A percentile compares a stretch with the other conserved stretches of the same genome.
These are phyloP conservation scores for Platypus cylindrus DNA, from an alignment of 2,888 invertebrate species.

Conservation along the genomic window DNA sequence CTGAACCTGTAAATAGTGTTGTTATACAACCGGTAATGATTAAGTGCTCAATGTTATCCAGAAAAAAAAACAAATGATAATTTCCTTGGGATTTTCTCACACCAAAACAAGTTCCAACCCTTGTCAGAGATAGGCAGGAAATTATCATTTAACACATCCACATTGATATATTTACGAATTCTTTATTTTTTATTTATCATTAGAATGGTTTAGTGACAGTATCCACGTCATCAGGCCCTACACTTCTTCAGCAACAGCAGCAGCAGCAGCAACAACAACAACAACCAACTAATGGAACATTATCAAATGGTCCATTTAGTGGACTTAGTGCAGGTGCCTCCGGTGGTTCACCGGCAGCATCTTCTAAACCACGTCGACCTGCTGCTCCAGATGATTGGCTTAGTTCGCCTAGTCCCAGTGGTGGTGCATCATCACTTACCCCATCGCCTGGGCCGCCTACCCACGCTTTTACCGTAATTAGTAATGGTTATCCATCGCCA, in stretches of 20 bases:
- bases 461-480: slow-evolving; percentile 40
- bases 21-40: slow-evolving; percentile 17
- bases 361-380: slow-evolving; percentile 36
- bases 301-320: slow-evolving; percentile 21
- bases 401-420: slow-evolving; percentile 46
- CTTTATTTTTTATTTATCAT: slow-evolving; percentile 2
- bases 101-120: no score
- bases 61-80: no score
- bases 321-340: slow-evolving; percentile 26
- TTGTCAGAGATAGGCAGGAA: no score
- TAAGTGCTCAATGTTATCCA: no score
- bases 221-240: slow-evolving; percentile 30
- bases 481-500: slow-evolving; percentile 75
- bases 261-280: slow-evolving; percentile 12
- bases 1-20: slow-evolving; percentile 32
- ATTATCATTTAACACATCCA: slow-evolving; percentile 10
- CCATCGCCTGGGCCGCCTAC: slow-evolving; percentile 49
- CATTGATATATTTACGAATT: no score
- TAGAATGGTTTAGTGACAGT: slow-evolving; percentile 28
- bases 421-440: slow-evolving; percentile 48
- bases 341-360: slow-evolving; percentile 26
- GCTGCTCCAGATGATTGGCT: slow-evolving; percentile 47
- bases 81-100: no score
- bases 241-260: slow-evolving; percentile 32
- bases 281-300: slow-evolving; percentile 24